Evolutionary conservation across 1,140 invertebrate species (phyloP), one percentile per base, ranked within the genome.

Genomic region (Parapsyche elsis): DNA sequence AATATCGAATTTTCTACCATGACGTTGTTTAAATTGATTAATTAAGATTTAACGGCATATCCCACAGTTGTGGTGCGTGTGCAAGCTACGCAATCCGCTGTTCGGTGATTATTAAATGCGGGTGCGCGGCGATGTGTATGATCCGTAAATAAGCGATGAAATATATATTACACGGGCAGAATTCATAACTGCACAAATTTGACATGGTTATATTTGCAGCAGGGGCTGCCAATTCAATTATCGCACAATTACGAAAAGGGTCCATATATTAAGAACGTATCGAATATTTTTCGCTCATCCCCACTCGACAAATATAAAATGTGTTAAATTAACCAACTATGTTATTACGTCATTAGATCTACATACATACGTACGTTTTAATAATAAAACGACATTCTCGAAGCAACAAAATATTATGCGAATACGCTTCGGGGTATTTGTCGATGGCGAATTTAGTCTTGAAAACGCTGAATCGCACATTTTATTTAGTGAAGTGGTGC

Each of bases 401-500:
- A 38, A 38, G 7, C 30, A 38, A 38, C 30, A 38, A 7, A 38
- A 38, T 38, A 38, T 4, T 38, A 38, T 38, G 30, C 30, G 30
- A 1, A 1, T 38, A 38, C 30, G 30, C 7, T 38, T 38, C 7
- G 30, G 30, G 7, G n/a, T 4, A 38, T 38, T 38, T 38, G 1
- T 7, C 30, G 30, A 38, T n/a, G 2, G 49, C 57, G 57, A 19
- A 19, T 61, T 61, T 16, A 61, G 5, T n/a, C 70, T 7, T 70
- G 70, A 14, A 23, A 53, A n/a, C 45, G 67, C 16, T 74, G 78
- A 79, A 79, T 79, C 71, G 53, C 10, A 45, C 44, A 57, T 74
- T 79, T 79, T 74, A 73, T 73, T 44, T 44, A 45, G 78, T 12
- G 30, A 74, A 67, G 57, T 70, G 24, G 73, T 73, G 23, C 26